These are phyloP conservation scores for Pelodytes ibericus DNA, from an alignment of 2,797 vertebrate genomes.

Conservation along the genomic window DNA sequence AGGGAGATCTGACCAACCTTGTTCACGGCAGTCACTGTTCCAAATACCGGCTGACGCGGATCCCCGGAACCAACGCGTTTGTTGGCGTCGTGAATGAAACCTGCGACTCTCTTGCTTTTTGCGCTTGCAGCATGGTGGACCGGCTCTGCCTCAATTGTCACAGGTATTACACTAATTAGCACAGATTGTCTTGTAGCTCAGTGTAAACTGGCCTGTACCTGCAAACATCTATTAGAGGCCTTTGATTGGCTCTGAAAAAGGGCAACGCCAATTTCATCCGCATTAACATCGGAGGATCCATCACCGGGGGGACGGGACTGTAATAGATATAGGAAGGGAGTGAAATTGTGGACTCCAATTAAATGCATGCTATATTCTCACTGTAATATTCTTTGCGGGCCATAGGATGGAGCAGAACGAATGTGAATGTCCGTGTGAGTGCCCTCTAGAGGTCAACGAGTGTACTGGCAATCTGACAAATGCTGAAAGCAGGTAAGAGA, in stretches of 20 bases:
- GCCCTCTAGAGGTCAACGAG: constrained; percentile 97
- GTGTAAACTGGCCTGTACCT: too few relatives aligned
- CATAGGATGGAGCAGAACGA: constrained; percentile 98
- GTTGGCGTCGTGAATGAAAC: constrained; percentile 97
- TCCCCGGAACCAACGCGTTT: constrained; percentile 95
- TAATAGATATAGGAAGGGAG: not conserved
- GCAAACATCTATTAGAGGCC: too few relatives aligned
- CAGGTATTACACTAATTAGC: constrained; percentile 74
- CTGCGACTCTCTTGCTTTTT: constrained; percentile 95
- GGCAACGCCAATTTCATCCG: too few relatives aligned
- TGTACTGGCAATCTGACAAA: constrained; percentile 97
- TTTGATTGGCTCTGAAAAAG: too few relatives aligned
- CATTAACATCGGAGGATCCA: too few relatives aligned
- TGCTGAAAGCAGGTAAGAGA: constrained; percentile 90
- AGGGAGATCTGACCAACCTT: constrained; percentile 97
- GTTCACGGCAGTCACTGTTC: constrained; percentile 97
- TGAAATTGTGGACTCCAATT: too few relatives aligned
- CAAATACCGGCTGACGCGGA: constrained; percentile 90
- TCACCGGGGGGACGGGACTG: too few relatives aligned
- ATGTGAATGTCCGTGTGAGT: constrained; percentile 97
- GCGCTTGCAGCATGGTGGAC: constrained; percentile 97
- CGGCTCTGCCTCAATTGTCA: constrained; percentile 98
- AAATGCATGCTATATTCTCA: too few relatives aligned
- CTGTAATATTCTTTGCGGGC: too few relatives aligned
- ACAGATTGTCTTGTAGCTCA: too few relatives aligned